These are phyloP conservation scores for Rhimphoctona megacephalus DNA, from an alignment of 2,888 invertebrate genomes.

Conservation along the genomic window DNA sequence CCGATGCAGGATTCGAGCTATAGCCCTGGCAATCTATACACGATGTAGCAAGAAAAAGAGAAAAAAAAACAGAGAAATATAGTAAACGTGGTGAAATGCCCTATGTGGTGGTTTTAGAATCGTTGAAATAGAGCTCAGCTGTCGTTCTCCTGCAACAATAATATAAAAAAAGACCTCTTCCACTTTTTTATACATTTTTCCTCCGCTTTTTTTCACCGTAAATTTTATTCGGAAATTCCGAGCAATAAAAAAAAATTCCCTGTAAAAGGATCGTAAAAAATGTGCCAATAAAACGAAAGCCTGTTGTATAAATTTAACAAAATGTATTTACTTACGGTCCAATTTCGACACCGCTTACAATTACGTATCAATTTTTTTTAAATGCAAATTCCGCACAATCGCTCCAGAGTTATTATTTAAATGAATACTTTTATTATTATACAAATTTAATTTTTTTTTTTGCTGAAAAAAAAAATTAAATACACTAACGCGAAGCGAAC, in stretches of 20 bases:
- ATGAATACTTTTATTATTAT: neutral
- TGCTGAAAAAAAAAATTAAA: neutral
- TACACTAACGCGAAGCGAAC: neutral
- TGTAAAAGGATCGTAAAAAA: neutral
- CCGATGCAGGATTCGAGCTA: conserved; percentile 54
- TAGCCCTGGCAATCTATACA: conserved; percentile 44
- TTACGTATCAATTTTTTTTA: neutral
- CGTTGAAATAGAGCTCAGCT: conserved; percentile 54
- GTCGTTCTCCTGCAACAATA: conserved; percentile 44
- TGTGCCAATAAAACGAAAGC: neutral
- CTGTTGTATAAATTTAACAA: neutral
- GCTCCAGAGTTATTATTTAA: neutral
- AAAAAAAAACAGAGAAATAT: conserved; percentile 24
- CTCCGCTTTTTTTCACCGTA: neutral
- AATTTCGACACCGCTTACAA: neutral
- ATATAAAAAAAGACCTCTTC: conserved; percentile 25
- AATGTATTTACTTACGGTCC: neutral
- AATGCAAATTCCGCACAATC: neutral
- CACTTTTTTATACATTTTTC: neutral
- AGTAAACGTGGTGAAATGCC: conserved; percentile 33
- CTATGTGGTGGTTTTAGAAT: conserved; percentile 53
- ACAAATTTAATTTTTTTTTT: neutral
- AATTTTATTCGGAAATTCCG: neutral
- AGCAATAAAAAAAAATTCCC: conserved; percentile 1
- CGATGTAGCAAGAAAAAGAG: conserved; percentile 24